Base-by-base conservation (phyloP, 2,888 invertebrate genomes). In the Stratiomys singularior region DNA sequence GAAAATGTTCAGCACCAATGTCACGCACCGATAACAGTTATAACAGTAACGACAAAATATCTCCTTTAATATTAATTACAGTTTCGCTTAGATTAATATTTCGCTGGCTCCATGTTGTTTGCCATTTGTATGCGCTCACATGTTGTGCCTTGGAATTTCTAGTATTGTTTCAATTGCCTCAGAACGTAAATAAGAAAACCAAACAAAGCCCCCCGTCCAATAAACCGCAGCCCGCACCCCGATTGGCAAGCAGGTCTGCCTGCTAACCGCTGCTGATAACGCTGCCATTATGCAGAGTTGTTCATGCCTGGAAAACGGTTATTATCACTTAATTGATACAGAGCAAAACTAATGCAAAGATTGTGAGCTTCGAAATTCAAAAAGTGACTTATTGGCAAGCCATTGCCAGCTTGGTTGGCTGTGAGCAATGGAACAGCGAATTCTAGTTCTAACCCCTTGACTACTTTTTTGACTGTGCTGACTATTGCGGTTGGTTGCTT, bases 241-340 rank as follows among this genome's bases (percentile, higher is more conserved):
- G 37, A 7, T 13, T n/a, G 27, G 63, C 11, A 30, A 37, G 1
- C 9, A 66, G 25, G 4, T 37, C 9, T 1, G 44, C n/a, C 37
- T 66, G n/a, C 2, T 66, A 30, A 66, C 66, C 66, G 66, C 69
- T 1, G 21, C 21, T 47, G 69, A 69, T 69, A 69, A 69, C 69
- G 47, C 7, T 69, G 47, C 66, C 23, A 13, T 47, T 23, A 47
- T 46, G 28, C 28, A 30, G 21, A 60, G 15, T 37, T 18, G 21
- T 25, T 25, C 60, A 23, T 52, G 18, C 52, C 18, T 52, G 7
- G 52, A 25, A 37, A 27, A 63, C 27, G 4, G 44, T 66, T 66
- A 37, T 66, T 69, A 69, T 69, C 69, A 47, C 69, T n/a, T 47
- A 69, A 46, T 69, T 69, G 27, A 66, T 66, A 66, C 18, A 18